Evolutionary conservation across 2,797 vertebrate genomes (phyloP).

Genomic region (Corythornis leucogaster): DNA sequence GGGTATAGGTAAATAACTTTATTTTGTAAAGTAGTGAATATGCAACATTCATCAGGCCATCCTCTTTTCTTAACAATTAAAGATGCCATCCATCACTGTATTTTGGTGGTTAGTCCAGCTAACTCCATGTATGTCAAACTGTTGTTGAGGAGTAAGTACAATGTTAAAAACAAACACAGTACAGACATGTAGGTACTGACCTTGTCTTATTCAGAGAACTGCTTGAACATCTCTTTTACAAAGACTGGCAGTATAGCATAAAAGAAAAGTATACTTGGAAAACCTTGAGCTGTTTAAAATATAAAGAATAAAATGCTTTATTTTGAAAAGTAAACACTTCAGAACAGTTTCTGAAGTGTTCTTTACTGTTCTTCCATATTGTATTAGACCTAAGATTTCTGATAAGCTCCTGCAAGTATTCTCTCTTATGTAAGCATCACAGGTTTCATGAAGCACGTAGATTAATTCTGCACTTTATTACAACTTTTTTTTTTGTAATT

Average conservation of each 20-base stretch:
- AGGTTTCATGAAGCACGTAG: neutral
- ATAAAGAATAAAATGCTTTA: neutral
- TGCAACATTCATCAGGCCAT: neutral
- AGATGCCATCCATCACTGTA: neutral
- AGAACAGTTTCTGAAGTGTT: neutral
- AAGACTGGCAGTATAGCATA: neutral
- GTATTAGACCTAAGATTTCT: neutral
- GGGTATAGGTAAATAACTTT: neutral
- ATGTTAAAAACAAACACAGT: neutral
- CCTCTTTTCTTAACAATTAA: neutral
- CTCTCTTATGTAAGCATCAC: neutral
- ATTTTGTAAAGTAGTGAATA: constrained; percentile 1
- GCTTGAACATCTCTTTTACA: neutral
- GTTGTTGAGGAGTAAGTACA: neutral
- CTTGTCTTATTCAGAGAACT: neutral
- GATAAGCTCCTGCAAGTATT: neutral
- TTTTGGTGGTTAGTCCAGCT: neutral
- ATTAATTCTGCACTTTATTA: neutral
- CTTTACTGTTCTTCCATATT: neutral
- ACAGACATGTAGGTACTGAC: neutral
- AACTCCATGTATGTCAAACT: neutral
- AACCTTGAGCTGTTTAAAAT: neutral
- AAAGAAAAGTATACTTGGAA: neutral
- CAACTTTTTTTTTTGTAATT: neutral
- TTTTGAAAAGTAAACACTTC: neutral